Evolutionary conservation across 2,888 invertebrate genomes (phyloP), one percentile per base, ranked within the genome.

Genomic region (Eueremaeus valkanovi): DNA sequence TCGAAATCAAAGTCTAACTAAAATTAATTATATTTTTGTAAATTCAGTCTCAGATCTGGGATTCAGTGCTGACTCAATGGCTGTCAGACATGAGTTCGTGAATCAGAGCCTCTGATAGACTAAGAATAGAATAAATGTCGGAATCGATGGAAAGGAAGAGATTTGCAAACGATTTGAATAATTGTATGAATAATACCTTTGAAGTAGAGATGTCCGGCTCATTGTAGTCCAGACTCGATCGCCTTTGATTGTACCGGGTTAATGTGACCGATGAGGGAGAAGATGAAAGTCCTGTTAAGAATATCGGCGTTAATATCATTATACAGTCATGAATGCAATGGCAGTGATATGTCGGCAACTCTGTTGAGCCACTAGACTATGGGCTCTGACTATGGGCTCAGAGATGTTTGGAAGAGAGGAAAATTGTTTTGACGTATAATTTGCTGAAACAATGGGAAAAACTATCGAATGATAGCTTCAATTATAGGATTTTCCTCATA

Each of bases 141-240:
- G n/a, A n/a, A n/a, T n/a, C n/a, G n/a, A n/a, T n/a, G n/a, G n/a
- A n/a, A n/a, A n/a, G n/a, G n/a, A n/a, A 36, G 11, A 36, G 36
- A 36, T 36, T 36, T 36, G 36, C 36, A 36, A 36, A 36, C 5
- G 6, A 36, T 8, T 36, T 36, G 36, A 36, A 8, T 5, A 36
- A 36, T 36, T 36, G 36, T 8, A 36, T 8, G 36, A 36, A 36
- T 36, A 36, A 36, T 36, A 74, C 74, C 74, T 74, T 74, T 24
- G 36, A 18, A 5, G 63, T 11, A 24, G 73, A 24, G 5, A 31
- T 21, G 70, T 76, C 75, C 24, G 42, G 68, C n/a, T 77, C 75
- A 55, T 73, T 73, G 27, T 75, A 73, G 49, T 77, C 77, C 42
- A 77, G 33, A 73, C 75, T 76, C 29, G 77, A 74, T 33, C 75